These are phyloP conservation scores for Bombus soroeensis DNA, from an alignment of 1,140 invertebrate genomes.

Conservation along the genomic window DNA sequence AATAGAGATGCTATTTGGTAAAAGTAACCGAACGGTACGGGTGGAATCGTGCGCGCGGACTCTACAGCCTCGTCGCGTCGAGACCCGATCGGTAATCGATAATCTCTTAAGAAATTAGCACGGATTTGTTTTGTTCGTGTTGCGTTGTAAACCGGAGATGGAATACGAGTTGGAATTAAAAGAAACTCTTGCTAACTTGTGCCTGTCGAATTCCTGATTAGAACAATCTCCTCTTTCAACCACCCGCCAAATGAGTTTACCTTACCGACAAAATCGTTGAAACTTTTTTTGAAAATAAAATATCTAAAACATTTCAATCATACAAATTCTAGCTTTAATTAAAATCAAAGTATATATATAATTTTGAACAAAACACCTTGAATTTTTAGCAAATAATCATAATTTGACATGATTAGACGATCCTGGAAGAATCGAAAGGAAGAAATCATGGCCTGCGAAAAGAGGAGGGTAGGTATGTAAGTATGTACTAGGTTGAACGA, in stretches of 20 bases:
- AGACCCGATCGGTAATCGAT: conserved; percentile 44
- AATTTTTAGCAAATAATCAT: neutral
- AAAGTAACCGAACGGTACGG: conserved; percentile 35
- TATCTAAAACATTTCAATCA: too few species aligned
- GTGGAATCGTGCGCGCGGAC: conserved; percentile 35
- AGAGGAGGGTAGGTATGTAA: neutral
- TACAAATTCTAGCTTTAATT: neutral
- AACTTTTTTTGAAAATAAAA: neutral
- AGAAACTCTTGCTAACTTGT: neutral
- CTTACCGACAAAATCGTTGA: neutral
- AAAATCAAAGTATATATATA: neutral
- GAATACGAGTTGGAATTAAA: neutral
- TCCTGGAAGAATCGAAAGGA: neutral
- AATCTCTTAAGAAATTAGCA: conserved; percentile 46
- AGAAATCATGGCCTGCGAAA: neutral
- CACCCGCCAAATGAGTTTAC: neutral
- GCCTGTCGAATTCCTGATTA: neutral
- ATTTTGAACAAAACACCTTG: neutral
- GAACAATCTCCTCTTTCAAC: too few species aligned
- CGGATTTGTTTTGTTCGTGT: conserved; percentile 30
- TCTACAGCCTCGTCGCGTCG: neutral
- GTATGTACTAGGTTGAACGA: conserved; percentile 59
- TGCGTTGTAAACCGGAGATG: conserved; percentile 10
- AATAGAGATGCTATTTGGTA: neutral
- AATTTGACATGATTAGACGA: neutral